A percentile compares a stretch with the other conserved stretches of the same genome.
Evolutionary conservation across 2,797 vertebrate species (phyloP).

Genomic region (Macrochelys suwanniensis): DNA sequence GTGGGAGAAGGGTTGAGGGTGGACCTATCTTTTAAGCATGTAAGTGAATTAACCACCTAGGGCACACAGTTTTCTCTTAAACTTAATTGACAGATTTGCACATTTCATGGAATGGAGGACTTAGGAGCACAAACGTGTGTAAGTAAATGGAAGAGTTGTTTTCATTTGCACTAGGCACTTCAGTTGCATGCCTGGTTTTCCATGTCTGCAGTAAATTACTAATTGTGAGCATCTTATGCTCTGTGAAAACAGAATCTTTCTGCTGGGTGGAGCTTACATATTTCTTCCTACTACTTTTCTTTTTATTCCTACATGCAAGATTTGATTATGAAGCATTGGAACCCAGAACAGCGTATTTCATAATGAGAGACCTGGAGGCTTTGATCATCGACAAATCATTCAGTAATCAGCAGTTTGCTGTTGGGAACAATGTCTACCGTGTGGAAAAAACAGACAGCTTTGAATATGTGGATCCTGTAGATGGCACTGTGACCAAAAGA

Average conservation of each 20-base stretch:
- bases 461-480: slow-evolving; percentile 97
- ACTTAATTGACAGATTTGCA: background rate
- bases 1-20: background rate
- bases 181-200: background rate
- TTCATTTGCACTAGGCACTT: background rate
- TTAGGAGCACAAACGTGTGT: background rate
- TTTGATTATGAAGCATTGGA: slow-evolving; percentile 98
- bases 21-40: background rate
- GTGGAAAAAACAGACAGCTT: slow-evolving; percentile 96
- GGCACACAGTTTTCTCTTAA: background rate
- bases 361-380: slow-evolving; percentile 95
- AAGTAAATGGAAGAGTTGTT: background rate
- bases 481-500: slow-evolving; percentile 95
- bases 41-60: background rate
- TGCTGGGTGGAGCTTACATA: background rate
- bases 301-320: slow-evolving; percentile 77
- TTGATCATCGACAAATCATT: slow-evolving; percentile 94
- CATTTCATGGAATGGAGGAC: background rate
- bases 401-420: slow-evolving; percentile 94
- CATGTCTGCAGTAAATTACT: background rate
- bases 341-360: slow-evolving; percentile 91
- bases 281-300: slow-evolving; percentile 2
- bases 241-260: slow-evolving; percentile 1
- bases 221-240: background rate
- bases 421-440: slow-evolving; percentile 92